Evolutionary conservation across 2,113 vertebrate species (phyloP).

Genomic region (Ginglymostoma cirratum): DNA sequence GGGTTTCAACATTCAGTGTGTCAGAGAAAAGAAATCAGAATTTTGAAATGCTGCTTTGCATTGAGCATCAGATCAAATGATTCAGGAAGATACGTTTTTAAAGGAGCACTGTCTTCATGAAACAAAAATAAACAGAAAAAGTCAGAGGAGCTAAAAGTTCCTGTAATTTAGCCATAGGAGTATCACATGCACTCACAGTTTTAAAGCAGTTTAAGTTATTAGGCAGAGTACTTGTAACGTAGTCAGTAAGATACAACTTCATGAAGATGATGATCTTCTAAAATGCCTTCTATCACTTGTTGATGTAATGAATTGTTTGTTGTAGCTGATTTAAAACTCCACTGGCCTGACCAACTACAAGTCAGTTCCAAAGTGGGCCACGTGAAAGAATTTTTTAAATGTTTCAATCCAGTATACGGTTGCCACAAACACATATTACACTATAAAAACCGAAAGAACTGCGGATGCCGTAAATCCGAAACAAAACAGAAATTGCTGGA

Average conservation of each 20-base stretch:
- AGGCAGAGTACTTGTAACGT: neutral
- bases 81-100: neutral
- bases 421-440: neutral
- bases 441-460: too few relatives aligned
- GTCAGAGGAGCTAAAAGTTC: neutral
- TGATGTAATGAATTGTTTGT: neutral
- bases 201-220: neutral
- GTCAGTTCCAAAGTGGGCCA: neutral
- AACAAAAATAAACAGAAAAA: neutral
- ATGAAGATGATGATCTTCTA: neutral
- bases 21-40: neutral
- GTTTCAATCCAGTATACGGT: neutral
- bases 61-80: neutral
- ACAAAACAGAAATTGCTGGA: too few relatives aligned
- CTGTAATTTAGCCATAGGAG: neutral
- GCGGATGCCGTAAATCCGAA: too few relatives aligned
- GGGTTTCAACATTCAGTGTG: neutral
- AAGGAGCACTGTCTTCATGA: neutral
- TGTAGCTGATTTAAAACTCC: neutral
- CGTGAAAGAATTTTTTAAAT: neutral
- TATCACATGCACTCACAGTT: neutral
- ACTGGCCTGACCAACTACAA: neutral
- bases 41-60: neutral
- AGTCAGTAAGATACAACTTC: neutral
- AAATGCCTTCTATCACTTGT: neutral